Base-by-base conservation (phyloP, 1,140 invertebrate genomes). In the Eupeodes corollae region DNA sequence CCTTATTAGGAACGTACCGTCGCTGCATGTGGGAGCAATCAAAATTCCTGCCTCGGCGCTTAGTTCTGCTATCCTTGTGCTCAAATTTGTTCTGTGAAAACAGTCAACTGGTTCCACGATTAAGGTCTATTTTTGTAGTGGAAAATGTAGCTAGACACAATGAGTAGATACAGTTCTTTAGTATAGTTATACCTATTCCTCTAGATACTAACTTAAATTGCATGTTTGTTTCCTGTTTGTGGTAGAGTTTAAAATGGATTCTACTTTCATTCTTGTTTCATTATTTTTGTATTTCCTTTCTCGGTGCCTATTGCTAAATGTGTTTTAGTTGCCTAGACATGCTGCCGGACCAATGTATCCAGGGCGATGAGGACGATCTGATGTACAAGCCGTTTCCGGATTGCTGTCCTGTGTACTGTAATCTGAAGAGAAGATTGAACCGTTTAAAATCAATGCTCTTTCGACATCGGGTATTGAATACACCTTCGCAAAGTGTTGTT, bases 111-210 rank as follows among this genome's bases (percentile, higher is more conserved):
- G 50, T 65, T 44, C 52, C 63, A 32, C 60, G 63, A 30, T 65
- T 63, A 60, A 66, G 63, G 59, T 66, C 63, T 61, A 61, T 66
- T 61, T 66, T 66, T 59, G 63, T 65, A 63, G 58, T 65, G 60
- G 63, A 66, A 66, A 66, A 66, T 54, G 55, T 63, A 46, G 56
- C 63, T 66, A 66, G 63, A 59, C 63, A 58, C 46, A 66, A 66
- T 55, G 63, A 66, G 63, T 66, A 66, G 60, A 58, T 46, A 52
- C 41, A 35, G 16, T 55, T 52, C n/a, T n/a, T n/a, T n/a, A n/a
- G n/a, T 15, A 32, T 56, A 61, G 51, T 26, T 12, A 43, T 31
- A 26, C 19, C 39, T 5, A 19, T 26, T 21, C n/a, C n/a, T n/a
- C n/a, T n/a, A n/a, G n/a, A 31, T 51, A 44, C 58, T 58, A 61